Conservation (phyloP, 2,888 invertebrate genomes). For the Bombylius discolor region DNA sequence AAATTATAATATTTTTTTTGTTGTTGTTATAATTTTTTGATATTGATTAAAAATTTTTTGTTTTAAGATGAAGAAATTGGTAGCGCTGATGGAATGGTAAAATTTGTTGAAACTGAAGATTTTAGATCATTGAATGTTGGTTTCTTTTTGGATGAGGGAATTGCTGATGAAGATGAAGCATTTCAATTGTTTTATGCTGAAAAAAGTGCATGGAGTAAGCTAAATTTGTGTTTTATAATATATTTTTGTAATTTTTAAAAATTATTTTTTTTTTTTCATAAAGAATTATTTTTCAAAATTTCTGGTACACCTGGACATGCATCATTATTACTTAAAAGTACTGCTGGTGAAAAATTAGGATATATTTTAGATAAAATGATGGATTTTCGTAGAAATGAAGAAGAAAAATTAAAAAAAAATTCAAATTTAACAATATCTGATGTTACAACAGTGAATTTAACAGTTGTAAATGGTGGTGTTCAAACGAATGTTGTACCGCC, state of each 20-base stretch:
- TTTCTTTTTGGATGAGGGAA: conserved; percentile 69
- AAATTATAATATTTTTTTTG: too few species aligned
- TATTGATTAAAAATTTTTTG: not conserved
- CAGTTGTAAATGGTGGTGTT: conserved; percentile 56
- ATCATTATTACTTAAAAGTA: conserved; percentile 50
- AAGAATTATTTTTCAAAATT: conserved; percentile 52
- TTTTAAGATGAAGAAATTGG: conserved; percentile 49
- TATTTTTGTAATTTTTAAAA: not conserved
- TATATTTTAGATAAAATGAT: conserved; percentile 51
- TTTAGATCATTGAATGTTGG: conserved; percentile 62
- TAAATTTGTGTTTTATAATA: too few species aligned
- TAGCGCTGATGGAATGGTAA: conserved; percentile 54
- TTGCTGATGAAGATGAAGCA: conserved; percentile 53
- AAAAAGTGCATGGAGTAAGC: conserved; percentile 53
- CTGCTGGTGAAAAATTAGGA: conserved; percentile 59
- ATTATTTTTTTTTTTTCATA: conserved; percentile 14
- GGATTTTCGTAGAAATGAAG: conserved; percentile 47
- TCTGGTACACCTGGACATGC: conserved; percentile 66
- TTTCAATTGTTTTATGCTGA: conserved; percentile 52
- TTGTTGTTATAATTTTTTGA: not conserved
- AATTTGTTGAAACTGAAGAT: conserved; percentile 49
- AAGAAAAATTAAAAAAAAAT: conserved; percentile 40
- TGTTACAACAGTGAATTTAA: conserved; percentile 64
- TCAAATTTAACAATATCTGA: conserved; percentile 48
- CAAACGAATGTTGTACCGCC: conserved; percentile 73